Conservation (phyloP, 37 sponge, comb jelly and placozoan genomes). For the Crambe crambe region DNA sequence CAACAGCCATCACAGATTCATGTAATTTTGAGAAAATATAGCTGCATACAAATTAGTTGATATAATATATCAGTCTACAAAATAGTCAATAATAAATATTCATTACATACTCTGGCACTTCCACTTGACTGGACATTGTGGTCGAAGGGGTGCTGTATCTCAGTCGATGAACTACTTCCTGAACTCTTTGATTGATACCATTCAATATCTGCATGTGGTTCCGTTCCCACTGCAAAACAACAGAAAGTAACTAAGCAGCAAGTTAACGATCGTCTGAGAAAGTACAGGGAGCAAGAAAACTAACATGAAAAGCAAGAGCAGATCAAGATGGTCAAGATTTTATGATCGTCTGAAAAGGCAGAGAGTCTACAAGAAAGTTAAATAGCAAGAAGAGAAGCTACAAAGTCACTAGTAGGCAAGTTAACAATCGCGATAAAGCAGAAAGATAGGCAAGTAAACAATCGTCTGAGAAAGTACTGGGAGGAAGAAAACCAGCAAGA, state of each 20-base stretch:
- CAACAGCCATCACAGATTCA: not conserved
- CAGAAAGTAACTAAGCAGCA: not conserved
- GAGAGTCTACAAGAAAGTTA: too few relatives aligned
- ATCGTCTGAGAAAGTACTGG: too few relatives aligned
- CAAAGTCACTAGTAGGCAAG: too few relatives aligned
- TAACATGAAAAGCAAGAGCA: too few relatives aligned
- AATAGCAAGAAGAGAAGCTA: too few relatives aligned
- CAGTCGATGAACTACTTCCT: not conserved
- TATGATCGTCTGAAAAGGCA: too few relatives aligned
- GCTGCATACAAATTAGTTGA: slow-evolving; percentile 6
- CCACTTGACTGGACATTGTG: not conserved
- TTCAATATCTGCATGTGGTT: not conserved
- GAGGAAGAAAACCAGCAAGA: too few relatives aligned
- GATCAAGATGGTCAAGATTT: too few relatives aligned
- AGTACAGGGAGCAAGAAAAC: too few relatives aligned
- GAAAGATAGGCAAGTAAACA: not conserved
- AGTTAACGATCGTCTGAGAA: too few relatives aligned
- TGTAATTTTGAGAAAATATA: slow-evolving; percentile 1
- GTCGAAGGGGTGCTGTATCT: not conserved
- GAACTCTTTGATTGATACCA: slow-evolving; percentile 13
- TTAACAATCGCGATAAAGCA: not conserved
- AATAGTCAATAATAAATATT: not conserved
- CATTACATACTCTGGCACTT: slow-evolving; percentile 17
- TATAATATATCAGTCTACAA: not conserved
- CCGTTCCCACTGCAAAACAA: slow-evolving; percentile 7